A percentile compares a stretch with the other conserved stretches of the same genome.
Evolutionary conservation across 2,888 invertebrate genomes (phyloP).

Genomic region (Hirtodrosophila confusa): DNA sequence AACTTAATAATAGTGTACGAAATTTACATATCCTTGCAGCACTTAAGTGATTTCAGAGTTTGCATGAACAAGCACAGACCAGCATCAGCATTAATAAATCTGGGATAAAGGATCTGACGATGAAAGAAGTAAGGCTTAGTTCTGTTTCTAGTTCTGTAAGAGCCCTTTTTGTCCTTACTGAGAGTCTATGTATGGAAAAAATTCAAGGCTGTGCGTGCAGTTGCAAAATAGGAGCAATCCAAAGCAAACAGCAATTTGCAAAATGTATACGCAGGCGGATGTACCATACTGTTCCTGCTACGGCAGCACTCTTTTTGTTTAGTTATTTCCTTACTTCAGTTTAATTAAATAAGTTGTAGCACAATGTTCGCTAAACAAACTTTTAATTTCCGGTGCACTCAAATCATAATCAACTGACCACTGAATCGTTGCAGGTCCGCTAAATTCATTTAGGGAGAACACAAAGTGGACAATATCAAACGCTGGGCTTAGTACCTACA

Average conservation of each 20-base stretch:
- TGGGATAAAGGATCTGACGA: slow-evolving; percentile 22
- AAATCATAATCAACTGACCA: not conserved
- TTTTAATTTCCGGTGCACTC: not conserved
- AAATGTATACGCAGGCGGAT: not conserved
- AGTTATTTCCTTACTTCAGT: not conserved
- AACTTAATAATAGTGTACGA: too few species aligned
- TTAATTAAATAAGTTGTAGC: not conserved
- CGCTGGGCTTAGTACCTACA: too few species aligned
- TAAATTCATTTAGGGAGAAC: not conserved
- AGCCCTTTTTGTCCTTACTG: not conserved
- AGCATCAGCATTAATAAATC: slow-evolving; percentile 7
- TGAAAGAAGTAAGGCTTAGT: slow-evolving; percentile 19
- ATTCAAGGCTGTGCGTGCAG: not conserved
- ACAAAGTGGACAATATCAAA: too few species aligned
- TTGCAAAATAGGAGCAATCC: slow-evolving; percentile 1
- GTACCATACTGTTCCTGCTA: not conserved
- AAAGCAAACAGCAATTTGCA: not conserved
- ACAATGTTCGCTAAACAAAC: slow-evolving; percentile 1
- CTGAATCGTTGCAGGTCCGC: too few species aligned
- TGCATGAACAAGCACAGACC: slow-evolving; percentile 38
- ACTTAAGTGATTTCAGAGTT: slow-evolving; percentile 62
- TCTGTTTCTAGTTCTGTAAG: not conserved
- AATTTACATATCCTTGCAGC: slow-evolving; percentile 37
- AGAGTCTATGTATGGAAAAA: not conserved
- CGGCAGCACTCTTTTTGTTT: not conserved